These are phyloP conservation scores for Drosophila quadrilineata DNA, from an alignment of 1,140 invertebrate species.

Conservation along the genomic window DNA sequence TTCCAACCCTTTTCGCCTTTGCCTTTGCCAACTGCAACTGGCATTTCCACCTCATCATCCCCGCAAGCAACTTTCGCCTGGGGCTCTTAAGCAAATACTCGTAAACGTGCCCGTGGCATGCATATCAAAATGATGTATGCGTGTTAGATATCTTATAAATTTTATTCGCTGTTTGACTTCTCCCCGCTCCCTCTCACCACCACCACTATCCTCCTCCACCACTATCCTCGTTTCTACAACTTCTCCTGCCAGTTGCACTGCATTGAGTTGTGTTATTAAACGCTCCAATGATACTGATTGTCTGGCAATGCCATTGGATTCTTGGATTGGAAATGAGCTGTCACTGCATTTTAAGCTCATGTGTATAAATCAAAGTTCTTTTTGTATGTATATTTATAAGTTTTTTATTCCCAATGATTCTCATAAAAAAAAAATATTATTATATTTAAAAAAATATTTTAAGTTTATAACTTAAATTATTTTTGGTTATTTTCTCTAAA, in stretches of 20 bases:
- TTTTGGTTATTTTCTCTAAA: no score
- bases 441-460: no score
- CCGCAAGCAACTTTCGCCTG: background rate
- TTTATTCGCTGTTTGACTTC: conserved; percentile 53
- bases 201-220: background rate
- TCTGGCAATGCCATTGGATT: conserved; percentile 14
- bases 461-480: no score
- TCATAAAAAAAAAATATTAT: no score
- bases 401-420: background rate
- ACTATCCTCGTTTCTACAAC: background rate
- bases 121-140: conserved; percentile 77
- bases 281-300: conserved; percentile 60
- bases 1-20: background rate
- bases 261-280: conserved; percentile 63
- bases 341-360: background rate
- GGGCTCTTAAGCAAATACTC: conserved; percentile 63
- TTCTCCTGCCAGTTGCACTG: conserved; percentile 18
- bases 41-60: background rate
- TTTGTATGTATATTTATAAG: background rate
- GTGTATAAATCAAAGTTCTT: background rate
- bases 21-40: conserved; percentile 6
- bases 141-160: conserved; percentile 78
- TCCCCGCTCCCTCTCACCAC: conserved; percentile 11
- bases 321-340: conserved; percentile 28
- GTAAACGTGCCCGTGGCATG: conserved; percentile 60